Evolutionary conservation across 2,888 invertebrate species (phyloP).

Genomic region (Troides aeacus): DNA sequence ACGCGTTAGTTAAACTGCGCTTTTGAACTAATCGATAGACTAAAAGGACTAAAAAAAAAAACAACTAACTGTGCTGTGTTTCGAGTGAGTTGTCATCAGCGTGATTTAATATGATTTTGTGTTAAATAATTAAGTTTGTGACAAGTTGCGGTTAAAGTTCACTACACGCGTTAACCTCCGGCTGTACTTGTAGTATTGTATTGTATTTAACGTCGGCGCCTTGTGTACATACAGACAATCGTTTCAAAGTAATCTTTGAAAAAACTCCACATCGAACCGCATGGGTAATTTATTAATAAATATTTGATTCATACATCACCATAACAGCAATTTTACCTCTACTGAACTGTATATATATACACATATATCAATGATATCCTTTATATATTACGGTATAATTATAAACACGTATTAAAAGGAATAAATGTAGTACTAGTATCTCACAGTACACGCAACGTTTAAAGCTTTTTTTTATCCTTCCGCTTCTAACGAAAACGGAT

Average conservation of each 20-base stretch:
- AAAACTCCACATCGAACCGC: slow-evolving; percentile 1
- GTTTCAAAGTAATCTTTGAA: slow-evolving; percentile 4
- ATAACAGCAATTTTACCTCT: not conserved
- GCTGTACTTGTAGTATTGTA: slow-evolving; percentile 49
- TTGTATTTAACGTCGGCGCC: slow-evolving; percentile 22
- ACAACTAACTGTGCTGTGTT: slow-evolving; percentile 16
- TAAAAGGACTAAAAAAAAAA: slow-evolving; percentile 8
- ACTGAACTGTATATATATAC: not conserved
- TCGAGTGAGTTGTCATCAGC: slow-evolving; percentile 19
- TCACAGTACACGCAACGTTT: no score
- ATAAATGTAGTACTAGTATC: no score
- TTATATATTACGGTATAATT: not conserved
- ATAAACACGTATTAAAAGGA: no score
- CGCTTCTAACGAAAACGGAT: not conserved
- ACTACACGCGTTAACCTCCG: slow-evolving; percentile 42
- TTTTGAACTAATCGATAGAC: slow-evolving; percentile 20
- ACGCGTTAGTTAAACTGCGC: slow-evolving; percentile 27
- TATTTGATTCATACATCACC: not conserved
- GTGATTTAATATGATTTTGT: slow-evolving; percentile 37
- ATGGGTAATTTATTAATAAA: slow-evolving; percentile 18
- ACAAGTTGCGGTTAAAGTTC: slow-evolving; percentile 61
- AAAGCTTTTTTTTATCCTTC: no score
- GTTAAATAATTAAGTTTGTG: slow-evolving; percentile 48
- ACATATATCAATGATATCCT: not conserved
- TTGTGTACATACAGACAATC: slow-evolving; percentile 19